phyloP scores from a whole-genome alignment of 2,888 invertebrate genomes.

The Andrena bucephala region DNA sequence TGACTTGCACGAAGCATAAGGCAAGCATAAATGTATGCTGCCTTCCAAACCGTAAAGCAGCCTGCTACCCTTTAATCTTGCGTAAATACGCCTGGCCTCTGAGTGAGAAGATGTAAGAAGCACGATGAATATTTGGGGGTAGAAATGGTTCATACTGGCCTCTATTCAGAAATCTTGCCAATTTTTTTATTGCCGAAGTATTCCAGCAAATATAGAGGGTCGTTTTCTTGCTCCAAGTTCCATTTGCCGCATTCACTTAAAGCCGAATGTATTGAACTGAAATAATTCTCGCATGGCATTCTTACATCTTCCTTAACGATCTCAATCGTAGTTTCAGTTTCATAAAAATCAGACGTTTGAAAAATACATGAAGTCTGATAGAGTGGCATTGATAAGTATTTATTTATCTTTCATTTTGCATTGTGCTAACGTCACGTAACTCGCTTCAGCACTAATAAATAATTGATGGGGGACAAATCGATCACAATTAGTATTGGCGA shows the following conservation, averaged over 20 bases:
- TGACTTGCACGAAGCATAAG: constrained; percentile 31
- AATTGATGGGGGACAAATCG: neutral
- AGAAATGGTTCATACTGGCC: neutral
- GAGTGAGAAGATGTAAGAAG: neutral
- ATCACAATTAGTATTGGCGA: neutral
- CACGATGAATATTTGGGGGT: neutral
- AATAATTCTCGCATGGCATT: no score
- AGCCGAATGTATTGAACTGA: no score
- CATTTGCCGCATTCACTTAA: no score
- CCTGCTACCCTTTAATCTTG: neutral
- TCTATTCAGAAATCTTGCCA: neutral
- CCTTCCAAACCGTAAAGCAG: constrained; percentile 14
- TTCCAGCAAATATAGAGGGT: neutral
- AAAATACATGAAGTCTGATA: no score
- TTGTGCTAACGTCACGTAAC: neutral
- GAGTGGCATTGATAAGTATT: neutral
- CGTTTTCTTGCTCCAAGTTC: no score
- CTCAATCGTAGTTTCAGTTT: no score
- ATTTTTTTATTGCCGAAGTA: neutral
- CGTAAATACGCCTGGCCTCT: neutral
- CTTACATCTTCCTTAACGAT: no score
- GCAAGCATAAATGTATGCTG: constrained; percentile 17
- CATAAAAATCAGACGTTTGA: no score
- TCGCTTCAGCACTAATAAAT: neutral
- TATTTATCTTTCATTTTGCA: neutral